phyloP scores from a whole-genome alignment of 2,113 vertebrate species.

The Oreochromis niloticus region DNA sequence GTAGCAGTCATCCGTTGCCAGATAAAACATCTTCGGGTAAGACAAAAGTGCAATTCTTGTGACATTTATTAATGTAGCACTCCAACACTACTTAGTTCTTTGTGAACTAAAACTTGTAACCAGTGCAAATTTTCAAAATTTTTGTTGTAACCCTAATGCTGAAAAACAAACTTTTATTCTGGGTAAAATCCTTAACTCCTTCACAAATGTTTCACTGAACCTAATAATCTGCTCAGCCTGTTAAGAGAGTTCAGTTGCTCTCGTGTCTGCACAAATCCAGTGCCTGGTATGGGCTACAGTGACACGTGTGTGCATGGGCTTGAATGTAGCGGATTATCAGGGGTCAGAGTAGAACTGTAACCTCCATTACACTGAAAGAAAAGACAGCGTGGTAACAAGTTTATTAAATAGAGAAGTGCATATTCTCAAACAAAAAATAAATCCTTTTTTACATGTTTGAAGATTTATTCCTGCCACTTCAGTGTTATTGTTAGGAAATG shows the following conservation, averaged over 20 bases:
- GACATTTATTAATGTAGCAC: neutral
- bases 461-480: neutral
- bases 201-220: neutral
- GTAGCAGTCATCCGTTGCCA: constrained; percentile 78
- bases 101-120: neutral
- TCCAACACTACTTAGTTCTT: neutral
- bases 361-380: neutral
- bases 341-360: constrained; percentile 6
- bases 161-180: neutral
- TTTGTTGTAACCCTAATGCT: neutral
- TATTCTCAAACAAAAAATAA: neutral
- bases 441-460: neutral
- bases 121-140: neutral
- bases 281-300: neutral
- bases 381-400: neutral
- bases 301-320: constrained; percentile 26
- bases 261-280: constrained; percentile 20
- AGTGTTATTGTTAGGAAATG: neutral
- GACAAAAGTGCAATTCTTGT: neutral
- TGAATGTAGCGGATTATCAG: constrained; percentile 47
- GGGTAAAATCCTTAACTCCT: neutral
- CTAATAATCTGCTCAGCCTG: constrained; percentile 29
- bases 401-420: neutral
- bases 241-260: constrained; percentile 5
- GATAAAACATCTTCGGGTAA: constrained; percentile 81